Evolutionary conservation across 2,888 invertebrate species (phyloP).

Genomic region (Ornithoptera alexandrae): DNA sequence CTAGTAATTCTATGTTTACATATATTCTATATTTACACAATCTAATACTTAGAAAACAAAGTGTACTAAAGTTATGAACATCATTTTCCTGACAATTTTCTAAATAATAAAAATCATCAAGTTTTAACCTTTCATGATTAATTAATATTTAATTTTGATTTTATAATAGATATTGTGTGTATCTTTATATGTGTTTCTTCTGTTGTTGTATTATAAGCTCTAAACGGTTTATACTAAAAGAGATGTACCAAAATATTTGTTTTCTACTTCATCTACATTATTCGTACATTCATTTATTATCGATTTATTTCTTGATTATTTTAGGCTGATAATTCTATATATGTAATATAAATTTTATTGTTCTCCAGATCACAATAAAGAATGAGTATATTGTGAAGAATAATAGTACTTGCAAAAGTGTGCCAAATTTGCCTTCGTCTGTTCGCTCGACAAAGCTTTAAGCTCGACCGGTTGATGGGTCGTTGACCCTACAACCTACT

Average conservation of each 20-base stretch:
- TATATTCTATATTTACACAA: not conserved
- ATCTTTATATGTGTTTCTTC: no score
- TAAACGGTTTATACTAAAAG: no score
- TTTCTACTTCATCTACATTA: no score
- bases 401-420: constrained; percentile 53
- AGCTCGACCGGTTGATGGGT: constrained; percentile 73
- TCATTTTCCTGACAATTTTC: not conserved
- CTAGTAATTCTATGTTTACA: not conserved
- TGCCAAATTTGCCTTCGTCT: constrained; percentile 70
- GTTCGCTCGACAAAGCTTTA: constrained; percentile 65
- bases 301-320: no score
- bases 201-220: no score
- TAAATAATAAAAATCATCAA: not conserved
- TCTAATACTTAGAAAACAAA: not conserved
- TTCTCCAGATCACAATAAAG: not conserved
- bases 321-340: no score
- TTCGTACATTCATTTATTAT: no score
- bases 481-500: constrained; percentile 75
- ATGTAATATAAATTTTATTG: not conserved
- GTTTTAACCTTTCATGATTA: not conserved
- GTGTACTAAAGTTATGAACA: not conserved
- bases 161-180: no score
- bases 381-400: constrained; percentile 27
- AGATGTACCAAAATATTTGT: no score
- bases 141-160: no score